These are phyloP conservation scores for Anguilla anguilla DNA, from an alignment of 2,797 vertebrate genomes.

Conservation along the genomic window DNA sequence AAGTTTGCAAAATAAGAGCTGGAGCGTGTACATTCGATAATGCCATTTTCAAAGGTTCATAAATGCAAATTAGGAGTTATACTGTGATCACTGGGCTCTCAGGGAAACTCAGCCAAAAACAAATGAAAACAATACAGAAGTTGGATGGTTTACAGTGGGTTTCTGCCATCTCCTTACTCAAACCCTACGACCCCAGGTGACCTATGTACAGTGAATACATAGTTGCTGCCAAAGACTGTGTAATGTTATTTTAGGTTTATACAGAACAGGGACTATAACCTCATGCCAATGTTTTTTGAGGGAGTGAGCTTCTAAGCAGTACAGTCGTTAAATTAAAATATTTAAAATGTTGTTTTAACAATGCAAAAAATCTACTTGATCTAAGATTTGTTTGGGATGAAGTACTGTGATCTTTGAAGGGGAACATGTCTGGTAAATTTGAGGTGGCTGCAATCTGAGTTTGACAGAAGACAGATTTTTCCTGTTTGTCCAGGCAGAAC, in stretches of 20 bases:
- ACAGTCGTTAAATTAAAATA: neutral
- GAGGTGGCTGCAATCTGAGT: neutral
- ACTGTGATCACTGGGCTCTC: neutral
- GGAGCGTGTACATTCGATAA: constrained; percentile 5
- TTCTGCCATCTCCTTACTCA: neutral
- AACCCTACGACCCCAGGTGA: neutral
- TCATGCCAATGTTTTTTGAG: neutral
- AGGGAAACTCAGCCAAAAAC: neutral
- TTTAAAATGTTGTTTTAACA: neutral
- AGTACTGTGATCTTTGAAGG: neutral
- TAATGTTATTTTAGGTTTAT: constrained; percentile 15
- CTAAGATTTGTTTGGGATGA: neutral
- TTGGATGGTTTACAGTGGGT: neutral
- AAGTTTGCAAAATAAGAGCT: neutral
- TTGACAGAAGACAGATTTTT: constrained; percentile 6
- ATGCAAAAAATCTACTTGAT: neutral
- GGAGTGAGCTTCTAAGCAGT: neutral
- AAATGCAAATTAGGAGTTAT: constrained; percentile 7
- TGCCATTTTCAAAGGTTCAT: neutral
- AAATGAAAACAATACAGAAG: neutral
- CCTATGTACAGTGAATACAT: neutral
- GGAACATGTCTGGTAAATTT: neutral
- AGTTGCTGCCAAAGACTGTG: constrained; percentile 5
- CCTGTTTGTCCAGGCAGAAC: neutral
- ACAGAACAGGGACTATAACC: neutral